These are phyloP conservation scores for Prionace glauca DNA, from an alignment of 2,797 vertebrate species.

Conservation along the genomic window DNA sequence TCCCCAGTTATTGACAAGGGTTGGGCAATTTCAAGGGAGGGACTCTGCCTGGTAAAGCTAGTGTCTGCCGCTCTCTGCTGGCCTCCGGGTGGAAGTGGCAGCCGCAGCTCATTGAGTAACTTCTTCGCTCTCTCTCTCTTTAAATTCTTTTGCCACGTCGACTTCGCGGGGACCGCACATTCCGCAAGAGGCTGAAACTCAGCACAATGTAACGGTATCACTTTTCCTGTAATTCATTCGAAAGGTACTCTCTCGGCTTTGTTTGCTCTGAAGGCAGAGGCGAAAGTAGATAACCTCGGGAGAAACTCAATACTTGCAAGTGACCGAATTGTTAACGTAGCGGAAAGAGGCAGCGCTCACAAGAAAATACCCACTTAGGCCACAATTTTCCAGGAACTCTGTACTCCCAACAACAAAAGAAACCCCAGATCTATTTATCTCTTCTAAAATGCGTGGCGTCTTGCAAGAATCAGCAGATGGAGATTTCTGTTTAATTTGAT, in stretches of 20 bases:
- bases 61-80: neutral
- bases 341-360: neutral
- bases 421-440: neutral
- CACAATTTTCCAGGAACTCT: neutral
- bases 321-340: neutral
- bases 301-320: neutral
- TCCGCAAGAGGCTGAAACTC: neutral
- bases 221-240: conserved; percentile 6
- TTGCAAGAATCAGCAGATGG: neutral
- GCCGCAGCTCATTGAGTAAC: too few relatives aligned
- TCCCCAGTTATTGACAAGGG: too few relatives aligned
- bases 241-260: neutral
- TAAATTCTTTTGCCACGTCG: conserved; percentile 24
- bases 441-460: neutral
- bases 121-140: neutral
- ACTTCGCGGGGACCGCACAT: neutral
- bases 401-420: neutral
- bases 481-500: neutral
- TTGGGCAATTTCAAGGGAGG: neutral
- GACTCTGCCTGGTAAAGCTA: neutral
- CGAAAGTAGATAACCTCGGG: neutral
- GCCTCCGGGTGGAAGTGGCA: neutral
- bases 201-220: conserved; percentile 20
- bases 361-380: neutral
- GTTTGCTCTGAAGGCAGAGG: neutral